Base-by-base conservation (phyloP, 92 coral and sea anemone species). In the Galaxea fascicularis region DNA sequence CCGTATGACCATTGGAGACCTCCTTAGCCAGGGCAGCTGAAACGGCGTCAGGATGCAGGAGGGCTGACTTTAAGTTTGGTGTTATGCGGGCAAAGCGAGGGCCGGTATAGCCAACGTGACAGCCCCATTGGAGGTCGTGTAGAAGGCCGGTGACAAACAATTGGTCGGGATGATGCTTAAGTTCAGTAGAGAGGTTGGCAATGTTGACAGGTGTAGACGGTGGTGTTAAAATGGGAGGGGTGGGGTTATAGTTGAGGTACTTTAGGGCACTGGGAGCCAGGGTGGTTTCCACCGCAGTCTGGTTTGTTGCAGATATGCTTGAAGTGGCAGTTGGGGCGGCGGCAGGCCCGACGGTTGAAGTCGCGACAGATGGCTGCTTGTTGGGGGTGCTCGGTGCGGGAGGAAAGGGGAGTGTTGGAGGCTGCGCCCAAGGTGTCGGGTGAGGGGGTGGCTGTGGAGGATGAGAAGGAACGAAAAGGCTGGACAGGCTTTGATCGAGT, bases 21-120 rank as follows among this genome's bases (percentile, higher is more conserved):
- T 73, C 77, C 77, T 73, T 52, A 54, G 65, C 80, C 26, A 72
- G 60, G 59, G 77, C 77, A 25, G 56, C 80, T 6, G 80, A 75
- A 5, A 75, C 65, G 8, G 30, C 39, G 18, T 78, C 30, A 29
- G 73, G 83, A 30, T 78, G 72, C 22, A 65, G 31, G 54, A 25
- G 52, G 24, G 83, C 71, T 44, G 47, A 58, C 17, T 22, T 60
- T 22, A 62, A 60, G 73, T 77, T 77, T 13, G 82, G 54, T 45
- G 70, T 60, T 57, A 47, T 58, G 26, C 41, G 25, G 13, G 39
- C 63, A 52, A 51, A 44, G 58, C 63, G 25, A 58, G 80, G 63
- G 39, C 80, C 35, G 31, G 80, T 47, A 51, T 74, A 74, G 39
- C 58, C 39, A 47, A 74, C 24, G 8, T 44, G 41, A 51, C 58